Percentiles rank a stretch among this genome's conserved stretches.
phyloP scores from a whole-genome alignment of 2,797 vertebrate species.

The Vespertilio murinus region DNA sequence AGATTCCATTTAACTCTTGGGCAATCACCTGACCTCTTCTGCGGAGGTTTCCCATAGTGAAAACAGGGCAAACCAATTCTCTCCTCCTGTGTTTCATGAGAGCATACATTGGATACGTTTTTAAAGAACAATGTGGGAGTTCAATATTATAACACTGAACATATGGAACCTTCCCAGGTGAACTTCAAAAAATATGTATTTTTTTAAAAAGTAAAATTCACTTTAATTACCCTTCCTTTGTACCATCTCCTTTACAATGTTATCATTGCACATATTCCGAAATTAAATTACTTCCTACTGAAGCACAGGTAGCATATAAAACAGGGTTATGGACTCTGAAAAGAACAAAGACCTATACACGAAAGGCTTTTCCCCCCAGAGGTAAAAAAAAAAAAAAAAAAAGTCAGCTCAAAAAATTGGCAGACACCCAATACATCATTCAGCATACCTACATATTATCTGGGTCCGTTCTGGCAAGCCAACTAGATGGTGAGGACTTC shows the following conservation, averaged over 20 bases:
- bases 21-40: constrained; percentile 32
- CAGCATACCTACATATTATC: background rate
- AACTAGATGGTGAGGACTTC: background rate
- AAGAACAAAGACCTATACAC: constrained; percentile 35
- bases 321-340: background rate
- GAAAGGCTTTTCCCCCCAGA: background rate
- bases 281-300: constrained; percentile 24
- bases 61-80: constrained; percentile 11
- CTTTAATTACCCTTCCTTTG: background rate
- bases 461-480: background rate
- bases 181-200: constrained; percentile 13
- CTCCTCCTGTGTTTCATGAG: background rate
- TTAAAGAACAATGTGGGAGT: constrained; percentile 27
- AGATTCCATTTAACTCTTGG: constrained; percentile 13
- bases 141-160: constrained; percentile 28
- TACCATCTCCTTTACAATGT: background rate
- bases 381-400: no score
- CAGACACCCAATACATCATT: background rate
- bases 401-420: background rate
- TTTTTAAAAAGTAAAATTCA: background rate
- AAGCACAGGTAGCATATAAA: background rate
- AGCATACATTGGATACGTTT: background rate
- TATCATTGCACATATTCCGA: constrained; percentile 1
- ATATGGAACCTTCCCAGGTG: constrained; percentile 27
- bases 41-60: background rate